Evolutionary conservation across 2,888 invertebrate species (phyloP), one percentile per base, ranked within the genome.

Genomic region (Malacosoma neustria): DNA sequence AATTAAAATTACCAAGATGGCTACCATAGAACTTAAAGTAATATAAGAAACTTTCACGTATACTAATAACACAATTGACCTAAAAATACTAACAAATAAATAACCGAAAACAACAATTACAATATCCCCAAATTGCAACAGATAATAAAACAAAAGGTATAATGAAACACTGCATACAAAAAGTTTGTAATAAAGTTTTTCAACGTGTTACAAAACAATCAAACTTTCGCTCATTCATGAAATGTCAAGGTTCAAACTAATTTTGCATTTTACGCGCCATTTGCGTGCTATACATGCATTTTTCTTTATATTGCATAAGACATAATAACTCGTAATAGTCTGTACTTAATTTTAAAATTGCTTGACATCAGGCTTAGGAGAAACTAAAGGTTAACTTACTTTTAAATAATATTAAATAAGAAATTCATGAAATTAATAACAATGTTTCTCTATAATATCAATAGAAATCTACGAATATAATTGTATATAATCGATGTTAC

Each of bases 181-280:
- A 22, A 22, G 22, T 22, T 33, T 13, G n/a, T 11, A 33, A 22
- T 22, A 22, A 22, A 22, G 22, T 22, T 22, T 22, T 22, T 22
- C 22, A 22, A 15, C 4, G 15, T 15, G 15, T 15, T 15, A 15
- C 15, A 6, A 15, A 22, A 22, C 22, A 9, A 14, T 15, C n/a
- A 11, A 14, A 14, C 11, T 11, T 14, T 15, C 22, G 32, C n/a
- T 14, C 13, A 32, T 13, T 32, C 13, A 32, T 32, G 32, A 13
- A 39, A 39, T 36, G 36, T 39, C 39, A 39, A 39, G 39, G 39
- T 39, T 33, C 11, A 15, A 14, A 30, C 6, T 12, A 13, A 22
- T 14, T 11, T 33, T 15, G 32, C 30, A n/a, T 33, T 32, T 36
- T 13, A 33, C 39, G 36, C 31, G 36, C 22, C 5, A 22, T 22